Base-by-base conservation (phyloP, 2,888 invertebrate species). In the Nymphalis polychloros region DNA sequence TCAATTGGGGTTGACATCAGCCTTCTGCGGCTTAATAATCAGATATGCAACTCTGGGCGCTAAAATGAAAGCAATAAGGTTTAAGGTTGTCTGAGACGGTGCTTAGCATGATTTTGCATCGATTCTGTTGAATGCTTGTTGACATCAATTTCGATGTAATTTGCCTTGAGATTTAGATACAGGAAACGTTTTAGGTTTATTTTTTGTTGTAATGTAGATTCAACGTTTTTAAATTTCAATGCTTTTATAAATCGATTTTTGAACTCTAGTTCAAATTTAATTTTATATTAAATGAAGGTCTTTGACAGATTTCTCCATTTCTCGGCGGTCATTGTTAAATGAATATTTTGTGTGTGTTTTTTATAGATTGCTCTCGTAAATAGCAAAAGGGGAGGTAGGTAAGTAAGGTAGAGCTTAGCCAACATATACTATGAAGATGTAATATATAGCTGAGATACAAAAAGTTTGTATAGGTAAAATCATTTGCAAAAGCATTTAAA, bases 1-100 rank as follows among this genome's bases (percentile, higher is more conserved):
- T 63, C 62, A 55, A 67, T 67, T 67, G 27, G 49, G 16, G 57
- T 62, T 17, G 59, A 67, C 59, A 52, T 59, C 35, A 66, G 65
- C 60, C 35, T 35, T 52, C 20, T 55, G 48, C 31, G 19, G 57
- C 35, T 35, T 57, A 19, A 57, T 20, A 35, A n/a, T 46, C 10
- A 35, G 50, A 31, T 17, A 63, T 63, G 52, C 59, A 67, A 59
- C 59, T 63, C 59, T 63, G n/a, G 27, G 46, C 35, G n/a, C 50
- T 50, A 23, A 3, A 67, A 8, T 8, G 7, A 35, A 41, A 49
- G 31, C 7, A 10, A 3, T 63, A 59, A 46, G 62, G 67, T 52
- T 67, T 59, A 63, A 59, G 50, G 46, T 67, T 63, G 31, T 17
- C 41, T 52, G 19, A 23, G 63, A 27, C 27, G 46, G 47, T 59